These are phyloP conservation scores for Zenarchopterus dispar DNA, from an alignment of 2,797 vertebrate genomes.

Conservation along the genomic window DNA sequence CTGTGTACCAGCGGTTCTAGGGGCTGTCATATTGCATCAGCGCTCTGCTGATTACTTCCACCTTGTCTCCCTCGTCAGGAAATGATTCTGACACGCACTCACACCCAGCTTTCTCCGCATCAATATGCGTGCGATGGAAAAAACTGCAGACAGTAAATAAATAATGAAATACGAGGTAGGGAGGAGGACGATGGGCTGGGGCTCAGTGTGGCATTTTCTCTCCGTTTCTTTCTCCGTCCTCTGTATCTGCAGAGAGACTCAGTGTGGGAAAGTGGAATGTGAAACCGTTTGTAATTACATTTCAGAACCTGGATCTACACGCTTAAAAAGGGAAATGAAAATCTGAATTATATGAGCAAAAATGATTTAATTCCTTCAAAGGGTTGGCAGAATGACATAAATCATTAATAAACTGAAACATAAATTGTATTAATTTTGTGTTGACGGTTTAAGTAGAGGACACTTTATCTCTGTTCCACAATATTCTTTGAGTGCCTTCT, in stretches of 20 bases:
- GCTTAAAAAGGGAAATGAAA: constrained; percentile 8
- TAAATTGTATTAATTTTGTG: constrained; percentile 10
- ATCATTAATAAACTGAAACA: constrained; percentile 6
- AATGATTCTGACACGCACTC: constrained; percentile 87
- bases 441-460: constrained; percentile 19
- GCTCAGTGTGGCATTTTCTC: constrained; percentile 58
- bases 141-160: constrained; percentile 85
- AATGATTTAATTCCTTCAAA: background rate
- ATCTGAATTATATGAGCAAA: constrained; percentile 12
- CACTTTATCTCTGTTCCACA: constrained; percentile 4
- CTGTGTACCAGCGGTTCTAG: constrained; percentile 79
- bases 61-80: constrained; percentile 87
- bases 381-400: background rate
- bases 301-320: constrained; percentile 9
- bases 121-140: constrained; percentile 85
- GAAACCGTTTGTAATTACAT: constrained; percentile 24
- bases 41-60: constrained; percentile 86
- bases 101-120: constrained; percentile 84
- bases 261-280: constrained; percentile 49
- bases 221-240: constrained; percentile 64
- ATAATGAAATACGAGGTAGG: constrained; percentile 82
- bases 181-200: constrained; percentile 37
- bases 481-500: background rate
- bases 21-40: constrained; percentile 86
- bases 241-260: constrained; percentile 49